phyloP scores from a whole-genome alignment of 2,797 vertebrate genomes.

The Threskiornis aethiopicus region DNA sequence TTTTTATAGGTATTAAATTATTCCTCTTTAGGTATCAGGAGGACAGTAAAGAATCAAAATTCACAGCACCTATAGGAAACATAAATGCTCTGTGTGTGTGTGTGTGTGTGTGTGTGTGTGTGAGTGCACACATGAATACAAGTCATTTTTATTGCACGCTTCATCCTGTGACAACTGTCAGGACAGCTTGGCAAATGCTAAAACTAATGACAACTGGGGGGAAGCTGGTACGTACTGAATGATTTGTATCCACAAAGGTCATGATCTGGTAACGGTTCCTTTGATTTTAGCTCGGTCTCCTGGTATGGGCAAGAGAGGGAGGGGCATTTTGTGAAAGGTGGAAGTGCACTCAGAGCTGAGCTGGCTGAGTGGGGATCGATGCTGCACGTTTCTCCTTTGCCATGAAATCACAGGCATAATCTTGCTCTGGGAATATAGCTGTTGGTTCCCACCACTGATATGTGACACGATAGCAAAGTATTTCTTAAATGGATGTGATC shows the following conservation, averaged over 20 bases:
- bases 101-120: too few species aligned
- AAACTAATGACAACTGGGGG: neutral
- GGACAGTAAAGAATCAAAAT: neutral
- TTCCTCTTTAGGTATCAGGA: neutral
- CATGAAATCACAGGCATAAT: neutral
- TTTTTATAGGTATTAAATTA: neutral
- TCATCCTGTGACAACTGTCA: neutral
- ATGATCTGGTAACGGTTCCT: neutral
- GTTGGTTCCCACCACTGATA: neutral
- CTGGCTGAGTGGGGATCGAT: neutral
- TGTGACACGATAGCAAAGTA: neutral
- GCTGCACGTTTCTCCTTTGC: neutral
- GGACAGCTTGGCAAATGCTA: neutral
- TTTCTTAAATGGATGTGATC: neutral
- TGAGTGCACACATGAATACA: neutral
- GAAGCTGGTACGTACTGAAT: neutral
- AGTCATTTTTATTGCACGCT: neutral
- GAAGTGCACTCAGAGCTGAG: neutral
- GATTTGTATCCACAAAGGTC: neutral
- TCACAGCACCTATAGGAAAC: neutral
- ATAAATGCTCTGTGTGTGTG: neutral
- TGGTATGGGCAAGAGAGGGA: rapidly evolving
- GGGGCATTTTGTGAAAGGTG: neutral
- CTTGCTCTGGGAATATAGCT: neutral
- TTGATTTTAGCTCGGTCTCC: neutral